A percentile compares a stretch with the other conserved stretches of the same genome.
phyloP scores from a whole-genome alignment of 2,888 invertebrate species.

The Theodoxus fluviatilis region DNA sequence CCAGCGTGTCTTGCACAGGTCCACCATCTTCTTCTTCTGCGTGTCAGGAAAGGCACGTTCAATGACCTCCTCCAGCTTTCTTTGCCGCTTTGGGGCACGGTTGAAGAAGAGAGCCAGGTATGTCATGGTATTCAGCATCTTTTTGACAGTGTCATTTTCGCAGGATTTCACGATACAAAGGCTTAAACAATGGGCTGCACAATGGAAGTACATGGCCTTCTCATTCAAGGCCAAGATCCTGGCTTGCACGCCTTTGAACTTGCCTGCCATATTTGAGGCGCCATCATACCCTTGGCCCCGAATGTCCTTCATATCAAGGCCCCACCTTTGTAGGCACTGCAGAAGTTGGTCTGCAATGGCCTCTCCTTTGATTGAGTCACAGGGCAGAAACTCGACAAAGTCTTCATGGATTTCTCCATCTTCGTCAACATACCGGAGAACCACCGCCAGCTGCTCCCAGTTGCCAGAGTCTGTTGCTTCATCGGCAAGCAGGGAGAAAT shows the following conservation, averaged over 20 bases:
- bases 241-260: slow-evolving; percentile 31
- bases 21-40: too few relatives aligned
- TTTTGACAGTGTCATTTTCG: slow-evolving; percentile 26
- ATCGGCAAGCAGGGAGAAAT: slow-evolving; percentile 34
- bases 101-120: too few relatives aligned
- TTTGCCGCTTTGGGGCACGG: too few relatives aligned
- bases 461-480: slow-evolving; percentile 34
- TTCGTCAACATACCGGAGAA: slow-evolving; percentile 26
- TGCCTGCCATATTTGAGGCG: slow-evolving; percentile 29
- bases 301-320: slow-evolving; percentile 26
- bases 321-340: neutral
- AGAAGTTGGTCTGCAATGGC: slow-evolving; percentile 25
- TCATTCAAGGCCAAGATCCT: slow-evolving; percentile 26
- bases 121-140: too few relatives aligned
- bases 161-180: slow-evolving; percentile 31
- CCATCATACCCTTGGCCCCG: slow-evolving; percentile 35
- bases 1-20: too few relatives aligned
- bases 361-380: slow-evolving; percentile 26
- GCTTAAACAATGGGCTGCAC: slow-evolving; percentile 32
- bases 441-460: slow-evolving; percentile 33
- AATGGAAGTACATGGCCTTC: slow-evolving; percentile 33
- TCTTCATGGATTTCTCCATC: slow-evolving; percentile 15
- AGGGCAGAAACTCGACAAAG: slow-evolving; percentile 26
- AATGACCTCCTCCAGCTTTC: too few relatives aligned
- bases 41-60: too few relatives aligned